Conservation (phyloP, 2,113 vertebrate species). For the Vicugna pacos region DNA sequence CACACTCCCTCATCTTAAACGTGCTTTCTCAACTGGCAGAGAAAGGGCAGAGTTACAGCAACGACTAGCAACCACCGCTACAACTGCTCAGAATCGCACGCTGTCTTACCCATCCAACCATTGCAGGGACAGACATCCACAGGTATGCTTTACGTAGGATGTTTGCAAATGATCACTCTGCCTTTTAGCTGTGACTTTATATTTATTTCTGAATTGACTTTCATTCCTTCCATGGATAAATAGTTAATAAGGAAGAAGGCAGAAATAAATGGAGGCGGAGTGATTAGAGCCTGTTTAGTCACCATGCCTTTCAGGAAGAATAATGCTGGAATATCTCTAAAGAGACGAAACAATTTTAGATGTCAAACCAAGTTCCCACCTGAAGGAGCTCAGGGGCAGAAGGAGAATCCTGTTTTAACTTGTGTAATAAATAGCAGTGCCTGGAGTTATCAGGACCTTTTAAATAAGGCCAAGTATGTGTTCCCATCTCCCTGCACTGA, state of each 20-base stretch:
- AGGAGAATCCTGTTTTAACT: neutral
- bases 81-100: neutral
- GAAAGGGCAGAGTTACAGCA: neutral
- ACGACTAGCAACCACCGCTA: neutral
- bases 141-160: neutral
- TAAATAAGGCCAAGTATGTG: neutral
- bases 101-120: neutral
- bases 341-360: neutral
- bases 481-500: neutral
- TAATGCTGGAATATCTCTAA: neutral
- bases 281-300: neutral
- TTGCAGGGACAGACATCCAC: neutral
- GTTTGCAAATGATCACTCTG: neutral
- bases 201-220: neutral
- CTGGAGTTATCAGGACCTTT: neutral
- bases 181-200: neutral
- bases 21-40: neutral
- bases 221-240: neutral
- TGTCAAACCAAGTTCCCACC: neutral
- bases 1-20: neutral
- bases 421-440: neutral
- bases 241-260: neutral
- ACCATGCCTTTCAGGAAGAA: neutral
- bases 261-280: neutral
- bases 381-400: neutral